Conservation (phyloP, 2,113 vertebrate species). For the Hoplias malabaricus region DNA sequence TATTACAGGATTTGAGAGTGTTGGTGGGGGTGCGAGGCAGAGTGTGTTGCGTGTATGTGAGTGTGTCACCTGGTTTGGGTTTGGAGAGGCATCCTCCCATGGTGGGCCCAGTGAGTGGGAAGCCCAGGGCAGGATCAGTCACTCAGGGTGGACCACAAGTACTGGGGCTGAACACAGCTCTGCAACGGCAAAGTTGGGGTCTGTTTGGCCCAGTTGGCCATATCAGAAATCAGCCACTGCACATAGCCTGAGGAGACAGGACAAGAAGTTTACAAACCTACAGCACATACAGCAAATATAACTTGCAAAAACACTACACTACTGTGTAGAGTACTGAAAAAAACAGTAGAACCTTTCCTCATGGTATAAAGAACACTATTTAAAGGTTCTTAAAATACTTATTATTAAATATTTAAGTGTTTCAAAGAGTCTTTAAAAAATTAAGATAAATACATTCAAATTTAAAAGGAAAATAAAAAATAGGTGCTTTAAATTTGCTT, state of each 20-base stretch:
- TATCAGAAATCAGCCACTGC: slow-evolving; percentile 69
- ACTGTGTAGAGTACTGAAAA: too few relatives aligned
- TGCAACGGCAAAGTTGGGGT: slow-evolving; percentile 59
- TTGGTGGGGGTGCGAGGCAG: neutral
- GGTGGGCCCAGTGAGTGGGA: slow-evolving; percentile 65
- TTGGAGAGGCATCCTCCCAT: slow-evolving; percentile 99
- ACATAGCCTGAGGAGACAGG: slow-evolving; percentile 61
- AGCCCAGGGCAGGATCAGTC: slow-evolving; percentile 63
- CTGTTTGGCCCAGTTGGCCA: slow-evolving; percentile 69
- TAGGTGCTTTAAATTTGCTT: too few relatives aligned
- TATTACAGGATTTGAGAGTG: slow-evolving; percentile 39
- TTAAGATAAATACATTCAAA: too few relatives aligned
- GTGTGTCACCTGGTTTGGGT: slow-evolving; percentile 89
- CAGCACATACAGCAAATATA: neutral
- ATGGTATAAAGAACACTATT: too few relatives aligned
- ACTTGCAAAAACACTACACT: too few relatives aligned
- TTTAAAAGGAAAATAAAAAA: too few relatives aligned
- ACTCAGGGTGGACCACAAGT: slow-evolving; percentile 49
- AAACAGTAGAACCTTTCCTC: too few relatives aligned
- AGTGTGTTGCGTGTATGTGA: neutral
- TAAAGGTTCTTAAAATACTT: too few relatives aligned
- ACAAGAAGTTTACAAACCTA: neutral
- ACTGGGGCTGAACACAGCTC: slow-evolving; percentile 56
- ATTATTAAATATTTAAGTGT: too few relatives aligned
- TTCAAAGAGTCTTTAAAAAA: too few relatives aligned